Evolutionary conservation across 2,888 invertebrate genomes (phyloP).

Genomic region (Metallyticus violacea): DNA sequence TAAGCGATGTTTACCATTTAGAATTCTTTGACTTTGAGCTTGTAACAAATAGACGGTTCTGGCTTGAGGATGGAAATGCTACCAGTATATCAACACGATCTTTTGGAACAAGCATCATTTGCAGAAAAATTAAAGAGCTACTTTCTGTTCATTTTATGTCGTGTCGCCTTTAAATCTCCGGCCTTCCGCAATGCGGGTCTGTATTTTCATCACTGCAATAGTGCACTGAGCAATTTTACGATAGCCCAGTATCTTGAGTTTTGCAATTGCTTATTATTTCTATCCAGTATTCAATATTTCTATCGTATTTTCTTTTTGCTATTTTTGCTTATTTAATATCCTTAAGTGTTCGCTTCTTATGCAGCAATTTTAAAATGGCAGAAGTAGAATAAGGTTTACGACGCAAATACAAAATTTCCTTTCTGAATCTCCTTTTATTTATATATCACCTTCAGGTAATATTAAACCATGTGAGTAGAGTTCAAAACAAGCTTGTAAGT

Average conservation of each 20-base stretch:
- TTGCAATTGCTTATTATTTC: neutral
- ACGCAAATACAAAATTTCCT: neutral
- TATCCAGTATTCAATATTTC: neutral
- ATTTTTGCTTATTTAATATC: neutral
- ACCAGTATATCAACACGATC: too few species aligned
- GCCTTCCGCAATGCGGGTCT: neutral
- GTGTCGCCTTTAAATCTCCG: neutral
- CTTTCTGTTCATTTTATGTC: neutral
- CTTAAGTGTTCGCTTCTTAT: neutral
- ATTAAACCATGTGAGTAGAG: neutral
- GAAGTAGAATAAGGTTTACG: neutral
- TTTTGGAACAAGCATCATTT: too few species aligned
- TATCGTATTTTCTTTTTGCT: neutral
- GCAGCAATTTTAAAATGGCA: neutral
- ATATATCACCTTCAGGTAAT: neutral
- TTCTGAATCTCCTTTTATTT: neutral
- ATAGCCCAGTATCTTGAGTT: too few species aligned
- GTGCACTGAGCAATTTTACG: neutral
- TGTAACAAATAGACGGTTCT: too few species aligned
- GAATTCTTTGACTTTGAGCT: too few species aligned
- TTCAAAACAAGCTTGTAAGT: neutral
- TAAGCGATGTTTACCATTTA: too few species aligned
- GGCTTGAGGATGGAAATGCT: too few species aligned
- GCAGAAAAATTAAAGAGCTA: too few species aligned
- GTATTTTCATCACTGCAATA: neutral